These are phyloP conservation scores for Chaetoderma sp. DNA, from an alignment of 2,888 invertebrate genomes.

Conservation along the genomic window DNA sequence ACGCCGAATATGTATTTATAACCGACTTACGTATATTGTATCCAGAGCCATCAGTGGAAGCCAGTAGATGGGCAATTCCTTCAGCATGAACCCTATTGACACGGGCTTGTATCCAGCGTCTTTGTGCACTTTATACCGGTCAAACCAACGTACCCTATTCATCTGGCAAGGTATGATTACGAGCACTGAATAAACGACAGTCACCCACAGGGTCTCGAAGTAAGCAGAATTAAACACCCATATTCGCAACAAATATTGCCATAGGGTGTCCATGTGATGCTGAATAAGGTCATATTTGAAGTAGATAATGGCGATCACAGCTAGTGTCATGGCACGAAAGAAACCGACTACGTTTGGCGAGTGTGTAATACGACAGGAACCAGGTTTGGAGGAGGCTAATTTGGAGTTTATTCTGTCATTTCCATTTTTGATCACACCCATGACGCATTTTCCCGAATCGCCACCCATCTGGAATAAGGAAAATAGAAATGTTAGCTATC, in stretches of 20 bases:
- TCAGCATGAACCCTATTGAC: slow-evolving; percentile 24
- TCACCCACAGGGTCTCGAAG: slow-evolving; percentile 57
- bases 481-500: too few species aligned
- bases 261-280: slow-evolving; percentile 27
- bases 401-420: too few species aligned
- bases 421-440: too few species aligned
- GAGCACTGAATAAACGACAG: slow-evolving; percentile 47
- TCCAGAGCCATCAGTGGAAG: slow-evolving; percentile 51
- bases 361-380: too few species aligned
- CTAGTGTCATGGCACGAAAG: too few species aligned
- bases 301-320: too few species aligned
- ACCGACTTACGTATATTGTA: too few species aligned
- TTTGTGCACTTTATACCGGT: slow-evolving; percentile 49
- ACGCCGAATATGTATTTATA: too few species aligned
- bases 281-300: slow-evolving; percentile 11
- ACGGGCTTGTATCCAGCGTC: slow-evolving; percentile 42
- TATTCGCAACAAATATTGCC: slow-evolving; percentile 36
- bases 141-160: slow-evolving; percentile 40
- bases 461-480: too few species aligned
- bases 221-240: slow-evolving; percentile 54
- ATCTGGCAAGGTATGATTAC: slow-evolving; percentile 43
- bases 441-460: too few species aligned
- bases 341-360: too few species aligned
- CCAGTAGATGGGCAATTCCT: slow-evolving; percentile 46
- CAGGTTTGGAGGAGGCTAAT: too few species aligned